Evolutionary conservation across 2,888 invertebrate genomes (phyloP), one percentile per base, ranked within the genome.

Genomic region (Aporophyla lueneburgensis): DNA sequence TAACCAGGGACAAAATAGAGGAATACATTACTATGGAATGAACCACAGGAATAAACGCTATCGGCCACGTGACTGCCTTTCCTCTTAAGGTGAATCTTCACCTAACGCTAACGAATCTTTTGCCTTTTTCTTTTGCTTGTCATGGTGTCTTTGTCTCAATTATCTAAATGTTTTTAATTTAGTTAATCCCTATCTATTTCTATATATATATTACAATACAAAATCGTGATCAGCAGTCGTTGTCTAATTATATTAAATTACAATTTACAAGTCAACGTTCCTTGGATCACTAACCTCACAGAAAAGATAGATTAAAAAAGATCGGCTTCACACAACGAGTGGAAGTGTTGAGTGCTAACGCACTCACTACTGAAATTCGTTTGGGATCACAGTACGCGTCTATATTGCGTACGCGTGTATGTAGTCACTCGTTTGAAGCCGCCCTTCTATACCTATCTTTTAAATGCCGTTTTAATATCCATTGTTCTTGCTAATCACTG

Each of bases 171-270:
- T 43, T 21, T 69, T 43, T 10, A n/a, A 14, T 72, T 24, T 10
- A 9, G 53, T 27, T 21, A 6, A 43, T 54, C 3, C 7, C 27
- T 46, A 54, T 54, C n/a, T 46, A 56, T 56, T 56, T 67, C 5
- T 85, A 83, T 83, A 84, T 88, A 87, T 78, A 88, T 73, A 76
- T 78, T 87, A 87, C 78, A 78, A 88, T 88, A 78, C 73, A 84
- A 84, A 85, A 88, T 87, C 80, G 78, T 87, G 86, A 86, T 87
- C 83, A 86, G 88, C 89, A 89, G 90, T 91, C 90, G 90, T 90
- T 87, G 89, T 90, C 84, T 84, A 76, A 82, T 88, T 85, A 83
- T 65, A 83, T 83, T 86, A 84, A 89, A 88, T 87, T 87, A 85
- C 81, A 79, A 85, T 86, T 88, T 86, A 86, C 84, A 87, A 87